These are phyloP conservation scores for Laothoe populi DNA, from an alignment of 2,888 invertebrate genomes.

Conservation along the genomic window DNA sequence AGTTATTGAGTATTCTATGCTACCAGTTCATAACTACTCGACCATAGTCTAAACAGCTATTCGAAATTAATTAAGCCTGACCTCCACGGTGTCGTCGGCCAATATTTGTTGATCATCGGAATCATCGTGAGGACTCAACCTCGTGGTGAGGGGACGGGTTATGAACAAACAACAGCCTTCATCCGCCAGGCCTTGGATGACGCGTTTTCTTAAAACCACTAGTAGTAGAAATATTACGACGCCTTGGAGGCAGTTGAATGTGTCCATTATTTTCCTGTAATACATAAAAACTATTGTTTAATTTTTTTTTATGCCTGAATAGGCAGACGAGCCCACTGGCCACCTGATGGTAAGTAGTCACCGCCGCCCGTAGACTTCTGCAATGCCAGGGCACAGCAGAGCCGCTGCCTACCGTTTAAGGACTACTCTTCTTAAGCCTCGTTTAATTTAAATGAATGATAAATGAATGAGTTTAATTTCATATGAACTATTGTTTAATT, in stretches of 20 bases:
- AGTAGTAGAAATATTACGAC: conserved; percentile 86
- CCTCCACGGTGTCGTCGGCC: conserved; percentile 75
- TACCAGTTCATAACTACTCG: not conserved
- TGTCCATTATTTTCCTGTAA: conserved; percentile 86
- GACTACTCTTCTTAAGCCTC: no score
- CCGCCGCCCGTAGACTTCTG: no score
- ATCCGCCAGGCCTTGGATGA: conserved; percentile 78
- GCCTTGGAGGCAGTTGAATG: conserved; percentile 87
- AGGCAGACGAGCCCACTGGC: no score
- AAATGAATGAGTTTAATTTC: no score
- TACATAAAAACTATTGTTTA: not conserved
- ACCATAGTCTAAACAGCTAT: conserved; percentile 4
- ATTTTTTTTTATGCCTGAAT: no score
- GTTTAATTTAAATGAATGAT: no score
- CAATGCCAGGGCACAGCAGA: no score
- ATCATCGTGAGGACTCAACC: conserved; percentile 73
- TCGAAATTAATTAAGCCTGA: conserved; percentile 64
- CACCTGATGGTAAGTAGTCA: no score
- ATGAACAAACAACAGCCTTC: conserved; percentile 63
- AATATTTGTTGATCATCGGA: conserved; percentile 68
- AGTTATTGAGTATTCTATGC: no score
- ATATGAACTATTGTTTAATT: no score
- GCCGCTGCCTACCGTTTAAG: no score
- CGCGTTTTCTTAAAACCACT: conserved; percentile 84
- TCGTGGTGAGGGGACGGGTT: conserved; percentile 64